Base-by-base conservation (phyloP, 1,140 invertebrate genomes). In the Drosophila ficusphila region DNA sequence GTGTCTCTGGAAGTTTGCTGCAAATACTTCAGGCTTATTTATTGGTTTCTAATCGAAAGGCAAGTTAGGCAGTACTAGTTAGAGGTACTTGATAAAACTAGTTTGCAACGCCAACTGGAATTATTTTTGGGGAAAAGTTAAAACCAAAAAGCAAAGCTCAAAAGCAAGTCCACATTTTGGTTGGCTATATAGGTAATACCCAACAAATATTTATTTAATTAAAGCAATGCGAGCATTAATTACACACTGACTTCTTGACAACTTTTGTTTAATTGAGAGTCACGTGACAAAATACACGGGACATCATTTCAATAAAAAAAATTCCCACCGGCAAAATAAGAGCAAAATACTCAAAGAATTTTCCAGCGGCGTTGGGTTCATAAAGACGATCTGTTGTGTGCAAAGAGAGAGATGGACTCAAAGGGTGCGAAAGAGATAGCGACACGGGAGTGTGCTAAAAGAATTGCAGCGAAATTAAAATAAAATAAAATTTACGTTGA, bases 401-500 rank as follows among this genome's bases (percentile, higher is more conserved):
- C 8, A 1, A 1, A 25, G 31, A 33, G 19, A 41, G 57, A 29
- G 58, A 36, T 11, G 12, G 9, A 29, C 12, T 14, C 2, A 9
- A 9, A 61, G 18, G 6, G 36, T 14, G 18, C 14, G 36, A 34
- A 41, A 29, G 44, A 19, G 49, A 19, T 11, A 27, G 27, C 4
- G 19, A 29, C 19, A 54, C 38, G 46, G 41, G 49, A 47, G 60
- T 61, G 72, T 77, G 57, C 58, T 88, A 77, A 82, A 86, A 88
- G 73, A 86, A 88, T 82, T 82, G 82, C 82, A 81, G 82, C 44
- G 74, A 88, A 86, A 86, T 86, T 86, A 86, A 86, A 86, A 86
- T 86, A 82, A 86, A 86, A 86, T 86, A 86, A 88, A 86, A 88
- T 88, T 82, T 88, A 88, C 82, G 82, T 75, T 86, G 74, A 86